Evolutionary conservation across 2,797 vertebrate species (phyloP), one percentile per base, ranked within the genome.

Genomic region (Eidolon dupreanum): DNA sequence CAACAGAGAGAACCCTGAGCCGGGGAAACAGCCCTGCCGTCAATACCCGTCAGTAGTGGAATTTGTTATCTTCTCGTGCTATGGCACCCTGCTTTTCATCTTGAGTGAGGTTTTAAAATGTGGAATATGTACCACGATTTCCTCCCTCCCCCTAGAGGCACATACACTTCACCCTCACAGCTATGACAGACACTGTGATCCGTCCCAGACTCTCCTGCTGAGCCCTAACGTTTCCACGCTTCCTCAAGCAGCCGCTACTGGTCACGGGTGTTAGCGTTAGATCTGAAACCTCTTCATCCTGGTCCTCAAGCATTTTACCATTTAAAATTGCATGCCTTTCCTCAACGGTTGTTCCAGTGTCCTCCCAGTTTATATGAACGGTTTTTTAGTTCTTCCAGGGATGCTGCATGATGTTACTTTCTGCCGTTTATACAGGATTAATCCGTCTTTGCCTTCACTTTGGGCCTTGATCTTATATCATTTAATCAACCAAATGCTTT

Each of bases 141-240:
- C 68, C 26, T 84, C 55, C 41, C 16, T 49, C 9, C 33, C 11
- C 2, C 16, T 41, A 9, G 83, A 84, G 43, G 84, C 2, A n/a
- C 6, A 4, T 3, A 1, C 0, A 2, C 31, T 11, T 73, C 6
- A 15, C 13, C 22, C 13, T 9, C 15, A 28, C 24, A 11, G 1
- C 85, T 20, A 0, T 5, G 53, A n/a, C 38, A 26, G 57, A 5
- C 49, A 10, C 41, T 0, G 0, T 11, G 0, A 6, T 71, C n/a
- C 53, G 0, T 36, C 38, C 59, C 59, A 16, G 36, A 16, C 46
- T 57, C 20, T 26, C 31, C 31, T 41, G 70, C 41, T 46, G 5
- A 11, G 16, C 31, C 49, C 17, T 16, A 0, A 13, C 3, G 28
- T 46, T 65, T 51, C 24, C 20, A 22, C 13, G 0, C 71, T 51